Percentiles rank a stretch among this genome's conserved stretches.
Conservation (phyloP, 1,140 invertebrate genomes). For the Drosophila rufa region DNA sequence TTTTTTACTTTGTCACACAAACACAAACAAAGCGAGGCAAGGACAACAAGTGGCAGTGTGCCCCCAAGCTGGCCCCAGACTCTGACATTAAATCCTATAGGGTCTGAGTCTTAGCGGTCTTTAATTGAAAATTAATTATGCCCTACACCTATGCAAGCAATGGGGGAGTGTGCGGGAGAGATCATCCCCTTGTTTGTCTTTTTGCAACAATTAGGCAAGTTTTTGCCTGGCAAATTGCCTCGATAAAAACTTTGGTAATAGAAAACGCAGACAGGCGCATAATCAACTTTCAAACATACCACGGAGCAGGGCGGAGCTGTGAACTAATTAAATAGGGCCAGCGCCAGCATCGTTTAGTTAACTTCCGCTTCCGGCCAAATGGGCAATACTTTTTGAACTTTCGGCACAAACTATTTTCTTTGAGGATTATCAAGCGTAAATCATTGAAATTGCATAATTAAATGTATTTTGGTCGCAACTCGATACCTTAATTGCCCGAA, state of each 20-base stretch:
- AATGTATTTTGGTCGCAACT: neutral
- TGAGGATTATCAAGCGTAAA: constrained; percentile 10
- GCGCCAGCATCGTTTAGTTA: constrained; percentile 8
- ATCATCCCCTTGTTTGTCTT: constrained; percentile 17
- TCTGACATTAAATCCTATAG: neutral
- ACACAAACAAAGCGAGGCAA: constrained; percentile 22
- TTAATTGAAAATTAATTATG: constrained; percentile 69
- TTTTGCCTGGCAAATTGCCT: constrained; percentile 14
- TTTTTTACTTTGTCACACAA: constrained; percentile 46
- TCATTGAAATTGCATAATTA: constrained; percentile 5
- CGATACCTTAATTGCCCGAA: neutral
- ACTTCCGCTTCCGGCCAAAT: constrained; percentile 22
- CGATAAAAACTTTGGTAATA: constrained; percentile 37
- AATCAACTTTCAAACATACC: constrained; percentile 18
- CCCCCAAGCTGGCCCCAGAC: neutral
- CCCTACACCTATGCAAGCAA: constrained; percentile 27
- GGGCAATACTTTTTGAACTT: neutral
- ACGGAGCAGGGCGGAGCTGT: neutral
- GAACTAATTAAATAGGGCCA: constrained; percentile 41
- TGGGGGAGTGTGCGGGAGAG: too few species aligned
- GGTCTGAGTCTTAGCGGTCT: constrained; percentile 34
- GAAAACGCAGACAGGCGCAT: constrained; percentile 17
- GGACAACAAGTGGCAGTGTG: constrained; percentile 34
- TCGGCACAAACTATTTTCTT: constrained; percentile 15
- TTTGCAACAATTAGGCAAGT: constrained; percentile 37